A percentile compares a stretch with the other conserved stretches of the same genome.
Conservation (phyloP, 2,113 vertebrate genomes). For the Nyctibius bracteatus region DNA sequence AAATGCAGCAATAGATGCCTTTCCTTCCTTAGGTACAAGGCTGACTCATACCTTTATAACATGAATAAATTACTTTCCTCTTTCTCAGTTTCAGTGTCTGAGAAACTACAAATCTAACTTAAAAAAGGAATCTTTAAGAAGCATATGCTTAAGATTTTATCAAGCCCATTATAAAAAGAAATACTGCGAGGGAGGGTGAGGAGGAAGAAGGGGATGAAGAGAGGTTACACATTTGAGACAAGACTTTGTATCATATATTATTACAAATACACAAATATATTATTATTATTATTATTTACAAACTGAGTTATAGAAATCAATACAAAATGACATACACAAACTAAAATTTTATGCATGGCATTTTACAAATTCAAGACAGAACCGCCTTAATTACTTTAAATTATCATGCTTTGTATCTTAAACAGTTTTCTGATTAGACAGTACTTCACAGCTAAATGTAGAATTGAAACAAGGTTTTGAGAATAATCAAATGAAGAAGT, state of each 20-base stretch:
- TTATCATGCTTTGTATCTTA: background rate
- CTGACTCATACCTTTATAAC: background rate
- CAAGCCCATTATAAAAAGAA: background rate
- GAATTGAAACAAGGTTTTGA: background rate
- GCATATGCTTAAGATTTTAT: background rate
- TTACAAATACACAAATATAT: too few relatives aligned
- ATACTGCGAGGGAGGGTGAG: rapidly evolving
- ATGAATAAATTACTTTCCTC: background rate
- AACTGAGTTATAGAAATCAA: background rate
- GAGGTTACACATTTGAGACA: background rate
- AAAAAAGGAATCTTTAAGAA: background rate
- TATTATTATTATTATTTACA: background rate
- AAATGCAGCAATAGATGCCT: background rate
- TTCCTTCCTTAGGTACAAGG: background rate
- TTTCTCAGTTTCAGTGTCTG: background rate
- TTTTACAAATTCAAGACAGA: background rate
- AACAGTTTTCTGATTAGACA: background rate
- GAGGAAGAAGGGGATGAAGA: background rate
- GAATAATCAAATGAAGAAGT: background rate
- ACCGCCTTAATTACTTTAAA: background rate
- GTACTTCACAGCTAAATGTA: background rate
- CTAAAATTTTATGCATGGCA: background rate
- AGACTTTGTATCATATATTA: too few relatives aligned
- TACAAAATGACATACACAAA: background rate
- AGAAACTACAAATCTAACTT: background rate